These are phyloP conservation scores for Ecliptopera silaceata DNA, from an alignment of 2,888 invertebrate species.

Conservation along the genomic window DNA sequence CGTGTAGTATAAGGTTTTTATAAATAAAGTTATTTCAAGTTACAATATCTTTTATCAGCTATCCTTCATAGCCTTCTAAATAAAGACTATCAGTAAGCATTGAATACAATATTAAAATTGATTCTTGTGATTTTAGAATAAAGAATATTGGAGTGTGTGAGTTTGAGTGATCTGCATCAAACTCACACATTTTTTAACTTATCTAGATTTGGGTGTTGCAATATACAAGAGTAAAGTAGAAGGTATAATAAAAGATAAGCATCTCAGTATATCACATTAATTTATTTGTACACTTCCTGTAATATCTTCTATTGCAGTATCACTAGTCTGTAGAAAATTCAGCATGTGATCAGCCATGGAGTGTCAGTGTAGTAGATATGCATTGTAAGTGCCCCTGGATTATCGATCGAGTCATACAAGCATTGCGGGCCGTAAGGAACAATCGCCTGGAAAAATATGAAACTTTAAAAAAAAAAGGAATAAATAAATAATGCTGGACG, in stretches of 20 bases:
- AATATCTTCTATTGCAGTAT: not conserved
- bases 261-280: not conserved
- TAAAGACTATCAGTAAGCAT: too few relatives aligned
- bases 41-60: not conserved
- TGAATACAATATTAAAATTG: too few relatives aligned
- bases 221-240: too few relatives aligned
- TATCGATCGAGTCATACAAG: conserved; percentile 48
- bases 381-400: conserved; percentile 56
- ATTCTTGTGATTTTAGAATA: too few relatives aligned
- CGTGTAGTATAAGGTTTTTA: conserved; percentile 13
- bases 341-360: conserved; percentile 41
- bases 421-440: conserved; percentile 61
- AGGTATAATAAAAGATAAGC: too few relatives aligned
- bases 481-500: too few relatives aligned
- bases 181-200: too few relatives aligned
- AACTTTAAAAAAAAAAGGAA: too few relatives aligned
- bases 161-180: too few relatives aligned
- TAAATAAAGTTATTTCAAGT: conserved; percentile 4
- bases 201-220: too few relatives aligned
- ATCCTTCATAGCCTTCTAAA: too few relatives aligned
- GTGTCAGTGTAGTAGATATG: conserved; percentile 64
- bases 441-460: conserved; percentile 46
- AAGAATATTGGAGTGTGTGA: too few relatives aligned
- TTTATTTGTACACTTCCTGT: not conserved
- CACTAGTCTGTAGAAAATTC: not conserved